phyloP scores from a whole-genome alignment of 2,888 invertebrate species.

The Kryphioiulus occultus region DNA sequence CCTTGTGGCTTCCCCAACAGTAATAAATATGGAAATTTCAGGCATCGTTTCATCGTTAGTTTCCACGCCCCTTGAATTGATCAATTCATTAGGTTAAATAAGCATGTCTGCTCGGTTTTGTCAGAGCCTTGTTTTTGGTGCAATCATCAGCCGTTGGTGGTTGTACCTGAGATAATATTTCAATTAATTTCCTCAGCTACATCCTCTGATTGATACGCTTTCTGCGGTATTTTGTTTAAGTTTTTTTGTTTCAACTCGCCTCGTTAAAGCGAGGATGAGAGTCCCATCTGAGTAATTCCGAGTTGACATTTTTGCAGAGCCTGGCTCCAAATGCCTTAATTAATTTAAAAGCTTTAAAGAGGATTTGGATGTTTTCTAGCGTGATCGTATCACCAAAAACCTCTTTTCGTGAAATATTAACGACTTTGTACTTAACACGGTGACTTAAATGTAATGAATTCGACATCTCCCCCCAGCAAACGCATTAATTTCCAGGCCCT shows the following conservation, averaged over 20 bases:
- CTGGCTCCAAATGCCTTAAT: conserved; percentile 36
- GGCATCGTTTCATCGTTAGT: background rate
- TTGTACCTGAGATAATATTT: conserved; percentile 33
- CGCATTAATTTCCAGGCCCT: conserved; percentile 32
- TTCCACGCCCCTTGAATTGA: background rate
- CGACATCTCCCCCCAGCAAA: conserved; percentile 31
- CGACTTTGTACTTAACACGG: conserved; percentile 36
- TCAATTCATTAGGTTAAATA: background rate
- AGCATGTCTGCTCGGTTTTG: background rate
- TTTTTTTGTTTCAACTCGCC: background rate
- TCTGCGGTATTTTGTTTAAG: background rate
- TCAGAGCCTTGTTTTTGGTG: background rate
- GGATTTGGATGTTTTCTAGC: conserved; percentile 40
- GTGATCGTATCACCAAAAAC: conserved; percentile 14
- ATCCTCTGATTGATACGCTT: conserved; percentile 7
- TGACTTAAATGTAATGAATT: conserved; percentile 39
- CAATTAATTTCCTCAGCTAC: conserved; percentile 11
- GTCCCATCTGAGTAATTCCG: conserved; percentile 33
- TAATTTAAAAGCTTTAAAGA: conserved; percentile 40
- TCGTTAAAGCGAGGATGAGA: background rate
- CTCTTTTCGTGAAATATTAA: conserved; percentile 39
- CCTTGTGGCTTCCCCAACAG: background rate
- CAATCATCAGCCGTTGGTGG: background rate
- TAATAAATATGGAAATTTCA: background rate
- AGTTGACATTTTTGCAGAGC: conserved; percentile 40